Conservation (phyloP, 2,113 vertebrate species). For the Cebus imitator region DNA sequence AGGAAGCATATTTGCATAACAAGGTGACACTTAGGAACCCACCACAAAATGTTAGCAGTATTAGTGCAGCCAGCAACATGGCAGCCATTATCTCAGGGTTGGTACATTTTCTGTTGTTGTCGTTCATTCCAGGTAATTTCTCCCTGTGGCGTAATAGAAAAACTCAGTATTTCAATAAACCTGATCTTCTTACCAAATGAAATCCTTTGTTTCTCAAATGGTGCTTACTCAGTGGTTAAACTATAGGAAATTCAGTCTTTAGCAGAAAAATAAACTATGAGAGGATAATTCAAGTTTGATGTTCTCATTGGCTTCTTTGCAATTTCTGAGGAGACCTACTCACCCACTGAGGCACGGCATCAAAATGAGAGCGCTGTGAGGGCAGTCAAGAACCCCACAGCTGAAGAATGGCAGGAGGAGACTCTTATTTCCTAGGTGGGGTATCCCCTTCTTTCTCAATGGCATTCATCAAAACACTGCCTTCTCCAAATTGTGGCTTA, state of each 20-base stretch:
- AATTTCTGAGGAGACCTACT: neutral
- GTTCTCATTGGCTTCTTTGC: neutral
- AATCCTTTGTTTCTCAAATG: neutral
- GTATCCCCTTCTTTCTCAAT: rapidly evolving
- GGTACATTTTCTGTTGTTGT: neutral
- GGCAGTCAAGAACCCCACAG: rapidly evolving
- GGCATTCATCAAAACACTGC: rapidly evolving
- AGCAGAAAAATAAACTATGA: neutral
- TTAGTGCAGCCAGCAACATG: neutral
- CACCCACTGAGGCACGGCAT: rapidly evolving
- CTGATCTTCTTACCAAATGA: conserved; percentile 8
- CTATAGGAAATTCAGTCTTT: neutral
- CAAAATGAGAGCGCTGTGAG: rapidly evolving
- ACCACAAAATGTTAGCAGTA: no score
- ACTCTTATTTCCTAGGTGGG: no score
- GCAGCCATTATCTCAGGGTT: no score
- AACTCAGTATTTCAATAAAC: neutral
- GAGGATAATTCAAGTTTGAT: neutral
- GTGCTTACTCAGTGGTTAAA: neutral
- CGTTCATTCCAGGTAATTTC: neutral
- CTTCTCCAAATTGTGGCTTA: neutral
- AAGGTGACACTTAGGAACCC: neutral
- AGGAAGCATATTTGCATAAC: neutral
- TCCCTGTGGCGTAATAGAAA: neutral
- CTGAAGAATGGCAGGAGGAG: neutral